A percentile compares a stretch with the other conserved stretches of the same genome.
Evolutionary conservation across 2,888 invertebrate species (phyloP).

Genomic region (Drymonia ruficornis): DNA sequence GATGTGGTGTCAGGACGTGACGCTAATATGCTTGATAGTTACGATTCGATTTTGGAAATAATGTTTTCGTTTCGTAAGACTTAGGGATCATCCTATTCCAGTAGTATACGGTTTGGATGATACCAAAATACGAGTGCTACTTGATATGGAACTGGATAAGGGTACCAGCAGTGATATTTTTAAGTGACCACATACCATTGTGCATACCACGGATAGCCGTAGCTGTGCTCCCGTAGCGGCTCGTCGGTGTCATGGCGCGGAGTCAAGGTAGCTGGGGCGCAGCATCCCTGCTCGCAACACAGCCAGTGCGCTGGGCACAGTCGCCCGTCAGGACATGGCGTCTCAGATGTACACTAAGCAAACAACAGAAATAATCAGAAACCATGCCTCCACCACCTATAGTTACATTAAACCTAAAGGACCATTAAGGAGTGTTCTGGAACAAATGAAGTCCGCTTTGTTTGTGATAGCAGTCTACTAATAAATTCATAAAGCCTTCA

Average conservation of each 20-base stretch:
- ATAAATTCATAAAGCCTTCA: background rate
- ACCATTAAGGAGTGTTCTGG: too few species aligned
- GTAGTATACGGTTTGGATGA: too few species aligned
- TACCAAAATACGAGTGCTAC: too few species aligned
- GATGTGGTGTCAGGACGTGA: background rate
- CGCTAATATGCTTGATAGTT: constrained; percentile 1
- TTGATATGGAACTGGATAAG: too few species aligned
- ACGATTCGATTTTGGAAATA: too few species aligned
- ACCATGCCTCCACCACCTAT: too few species aligned
- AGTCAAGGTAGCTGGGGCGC: constrained; percentile 75
- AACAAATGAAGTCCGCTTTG: too few species aligned
- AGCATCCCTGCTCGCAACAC: constrained; percentile 90
- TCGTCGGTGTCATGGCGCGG: constrained; percentile 65
- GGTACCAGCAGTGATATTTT: background rate
- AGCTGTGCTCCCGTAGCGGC: constrained; percentile 47
- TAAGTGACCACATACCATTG: constrained; percentile 57
- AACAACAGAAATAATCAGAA: background rate
- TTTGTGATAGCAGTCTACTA: background rate
- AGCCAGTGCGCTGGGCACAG: constrained; percentile 90
- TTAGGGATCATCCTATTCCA: too few species aligned
- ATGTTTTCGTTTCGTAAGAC: too few species aligned
- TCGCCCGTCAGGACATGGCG: constrained; percentile 85
- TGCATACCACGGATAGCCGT: constrained; percentile 65
- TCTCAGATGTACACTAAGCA: constrained; percentile 75
- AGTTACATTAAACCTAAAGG: too few species aligned